phyloP scores from a whole-genome alignment of 2,113 vertebrate genomes.

The Apus apus region DNA sequence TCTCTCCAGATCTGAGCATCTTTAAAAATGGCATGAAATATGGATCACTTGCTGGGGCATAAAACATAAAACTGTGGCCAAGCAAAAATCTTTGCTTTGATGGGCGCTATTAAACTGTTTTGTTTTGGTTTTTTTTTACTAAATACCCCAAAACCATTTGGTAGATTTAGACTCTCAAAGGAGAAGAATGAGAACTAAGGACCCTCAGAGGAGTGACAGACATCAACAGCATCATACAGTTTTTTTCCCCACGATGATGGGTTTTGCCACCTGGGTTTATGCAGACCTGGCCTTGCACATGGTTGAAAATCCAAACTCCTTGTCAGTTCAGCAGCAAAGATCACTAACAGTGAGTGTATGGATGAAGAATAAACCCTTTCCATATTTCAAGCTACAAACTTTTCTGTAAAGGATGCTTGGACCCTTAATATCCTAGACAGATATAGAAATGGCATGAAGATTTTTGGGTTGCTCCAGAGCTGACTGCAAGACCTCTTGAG shows the following conservation, averaged over 20 bases:
- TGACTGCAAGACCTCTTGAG: not conserved
- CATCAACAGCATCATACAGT: not conserved
- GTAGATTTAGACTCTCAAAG: not conserved
- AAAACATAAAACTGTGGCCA: not conserved
- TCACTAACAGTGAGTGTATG: not conserved
- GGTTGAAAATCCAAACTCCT: not conserved
- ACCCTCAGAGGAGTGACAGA: not conserved
- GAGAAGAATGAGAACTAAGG: not conserved
- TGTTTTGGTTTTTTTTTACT: not conserved
- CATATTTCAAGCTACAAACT: not conserved
- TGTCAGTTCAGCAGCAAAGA: not conserved
- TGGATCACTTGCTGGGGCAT: not conserved
- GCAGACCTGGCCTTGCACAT: not conserved
- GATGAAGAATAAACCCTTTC: not conserved
- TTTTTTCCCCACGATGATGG: not conserved
- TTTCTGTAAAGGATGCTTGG: not conserved
- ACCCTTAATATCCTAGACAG: not conserved
- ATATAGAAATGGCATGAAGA: not conserved
- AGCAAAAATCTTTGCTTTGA: not conserved
- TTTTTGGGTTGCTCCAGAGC: not conserved
- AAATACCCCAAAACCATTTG: not conserved
- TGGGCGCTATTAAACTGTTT: not conserved
- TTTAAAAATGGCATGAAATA: not conserved
- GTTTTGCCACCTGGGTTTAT: not conserved
- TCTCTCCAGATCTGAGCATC: not conserved